A percentile compares a stretch with the other conserved stretches of the same genome.
Conservation (phyloP, 2,888 invertebrate species). For the Elegia similella region DNA sequence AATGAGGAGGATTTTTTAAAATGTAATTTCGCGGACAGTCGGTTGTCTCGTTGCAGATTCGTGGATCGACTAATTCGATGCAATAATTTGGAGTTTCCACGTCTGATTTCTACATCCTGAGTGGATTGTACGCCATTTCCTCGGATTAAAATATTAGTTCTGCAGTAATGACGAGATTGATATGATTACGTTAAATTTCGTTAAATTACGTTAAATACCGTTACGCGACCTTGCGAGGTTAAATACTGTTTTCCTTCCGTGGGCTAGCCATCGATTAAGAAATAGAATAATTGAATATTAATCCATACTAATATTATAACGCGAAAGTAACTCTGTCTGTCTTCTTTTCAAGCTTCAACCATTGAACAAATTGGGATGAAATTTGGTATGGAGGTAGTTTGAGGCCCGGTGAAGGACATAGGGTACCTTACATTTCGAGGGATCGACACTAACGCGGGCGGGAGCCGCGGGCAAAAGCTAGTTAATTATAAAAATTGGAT, state of each 20-base stretch:
- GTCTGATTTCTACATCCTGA: slow-evolving; percentile 43
- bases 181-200: not conserved
- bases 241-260: not conserved
- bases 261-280: not conserved
- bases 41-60: not conserved
- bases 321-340: too few relatives aligned
- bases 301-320: too few relatives aligned
- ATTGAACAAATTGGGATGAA: too few relatives aligned
- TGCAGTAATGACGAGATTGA: slow-evolving; percentile 12
- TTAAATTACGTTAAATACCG: slow-evolving; percentile 1
- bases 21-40: not conserved
- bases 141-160: slow-evolving; percentile 34
- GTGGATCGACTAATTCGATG: slow-evolving; percentile 6
- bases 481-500: too few relatives aligned
- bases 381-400: too few relatives aligned
- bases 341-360: too few relatives aligned
- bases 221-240: slow-evolving; percentile 3
- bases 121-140: slow-evolving; percentile 37
- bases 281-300: not conserved
- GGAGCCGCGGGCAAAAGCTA: too few relatives aligned
- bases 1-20: not conserved
- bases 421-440: too few relatives aligned
- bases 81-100: slow-evolving; percentile 1
- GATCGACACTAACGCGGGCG: too few relatives aligned
- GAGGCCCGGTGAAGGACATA: too few relatives aligned